Conservation (phyloP, 1,140 invertebrate genomes). For the Phenacoccus solenopsis region DNA sequence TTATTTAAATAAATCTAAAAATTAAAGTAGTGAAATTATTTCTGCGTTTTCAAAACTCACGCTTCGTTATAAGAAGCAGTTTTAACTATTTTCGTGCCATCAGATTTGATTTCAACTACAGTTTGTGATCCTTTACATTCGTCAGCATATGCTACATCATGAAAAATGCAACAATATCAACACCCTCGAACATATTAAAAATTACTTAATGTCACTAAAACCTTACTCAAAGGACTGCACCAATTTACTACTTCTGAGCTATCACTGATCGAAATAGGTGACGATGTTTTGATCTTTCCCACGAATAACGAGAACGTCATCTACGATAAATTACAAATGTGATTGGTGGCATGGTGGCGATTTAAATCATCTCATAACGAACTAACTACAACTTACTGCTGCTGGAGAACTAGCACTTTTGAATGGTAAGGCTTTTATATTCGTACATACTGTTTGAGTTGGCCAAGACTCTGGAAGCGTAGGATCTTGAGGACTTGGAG, state of each 20-base stretch:
- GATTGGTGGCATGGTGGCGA: no score
- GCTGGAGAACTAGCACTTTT: no score
- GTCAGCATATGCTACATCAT: not conserved
- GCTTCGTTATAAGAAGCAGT: not conserved
- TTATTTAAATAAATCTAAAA: no score
- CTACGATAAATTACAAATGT: not conserved
- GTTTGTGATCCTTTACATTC: not conserved
- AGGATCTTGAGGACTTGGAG: no score
- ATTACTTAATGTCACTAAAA: no score
- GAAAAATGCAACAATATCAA: not conserved
- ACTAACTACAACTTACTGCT: no score
- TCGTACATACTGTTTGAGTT: not conserved
- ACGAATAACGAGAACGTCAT: not conserved
- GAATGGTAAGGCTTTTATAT: no score
- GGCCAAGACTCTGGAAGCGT: not conserved
- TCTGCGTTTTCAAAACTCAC: not conserved
- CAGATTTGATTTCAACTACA: not conserved
- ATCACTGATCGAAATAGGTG: not conserved
- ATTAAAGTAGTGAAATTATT: no score
- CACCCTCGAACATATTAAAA: not conserved
- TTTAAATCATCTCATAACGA: no score
- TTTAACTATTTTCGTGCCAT: not conserved
- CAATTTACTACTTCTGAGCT: not conserved
- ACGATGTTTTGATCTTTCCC: not conserved
- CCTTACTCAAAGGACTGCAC: not conserved